phyloP scores from a whole-genome alignment of 2,113 vertebrate species.

The Syngnathoides biaculeatus region DNA sequence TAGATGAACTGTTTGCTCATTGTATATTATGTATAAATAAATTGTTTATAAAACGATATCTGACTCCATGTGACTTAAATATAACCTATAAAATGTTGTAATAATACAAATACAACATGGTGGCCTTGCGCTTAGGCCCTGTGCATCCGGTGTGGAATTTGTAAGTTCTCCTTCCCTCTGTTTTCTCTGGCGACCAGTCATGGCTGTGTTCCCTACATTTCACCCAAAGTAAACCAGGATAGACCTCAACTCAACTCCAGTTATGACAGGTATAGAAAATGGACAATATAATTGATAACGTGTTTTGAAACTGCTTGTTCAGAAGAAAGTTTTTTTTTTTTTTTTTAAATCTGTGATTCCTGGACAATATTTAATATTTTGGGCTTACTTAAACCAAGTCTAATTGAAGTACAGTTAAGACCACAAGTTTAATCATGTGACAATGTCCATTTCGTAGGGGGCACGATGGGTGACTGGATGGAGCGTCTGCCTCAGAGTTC shows the following conservation, averaged over 20 bases:
- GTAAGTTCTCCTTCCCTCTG: no score
- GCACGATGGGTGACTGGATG: no score
- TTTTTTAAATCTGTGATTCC: background rate
- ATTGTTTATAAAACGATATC: slow-evolving; percentile 40
- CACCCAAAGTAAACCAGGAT: no score
- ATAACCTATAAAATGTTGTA: background rate
- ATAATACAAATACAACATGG: background rate
- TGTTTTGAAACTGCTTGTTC: background rate
- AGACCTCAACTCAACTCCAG: no score
- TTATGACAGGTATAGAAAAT: no score
- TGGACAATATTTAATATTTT: no score
- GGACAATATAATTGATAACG: background rate
- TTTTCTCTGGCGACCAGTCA: no score
- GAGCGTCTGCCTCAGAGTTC: no score
- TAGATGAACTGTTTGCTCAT: slow-evolving; percentile 78
- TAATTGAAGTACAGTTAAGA: background rate
- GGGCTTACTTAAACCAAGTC: background rate
- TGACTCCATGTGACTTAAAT: background rate
- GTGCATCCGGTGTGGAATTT: background rate
- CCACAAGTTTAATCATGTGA: background rate
- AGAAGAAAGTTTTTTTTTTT: background rate
- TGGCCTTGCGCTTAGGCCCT: background rate
- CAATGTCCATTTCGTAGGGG: background rate
- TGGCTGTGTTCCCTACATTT: no score
- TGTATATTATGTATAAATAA: slow-evolving; percentile 47